These are phyloP conservation scores for Python bivittatus DNA, from an alignment of 2,113 vertebrate genomes.

Conservation along the genomic window DNA sequence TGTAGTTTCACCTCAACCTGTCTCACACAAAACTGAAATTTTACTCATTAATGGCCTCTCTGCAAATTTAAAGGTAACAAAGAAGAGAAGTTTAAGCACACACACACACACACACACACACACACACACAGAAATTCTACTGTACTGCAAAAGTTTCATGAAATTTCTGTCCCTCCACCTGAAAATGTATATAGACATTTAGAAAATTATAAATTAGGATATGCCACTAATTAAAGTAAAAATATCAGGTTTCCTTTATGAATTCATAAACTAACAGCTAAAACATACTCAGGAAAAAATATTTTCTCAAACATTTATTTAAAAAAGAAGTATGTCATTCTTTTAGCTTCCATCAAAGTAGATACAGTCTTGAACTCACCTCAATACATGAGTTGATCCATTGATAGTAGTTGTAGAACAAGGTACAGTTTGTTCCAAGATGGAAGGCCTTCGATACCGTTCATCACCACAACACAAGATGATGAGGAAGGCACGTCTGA, in stretches of 20 bases:
- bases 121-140: neutral
- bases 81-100: neutral
- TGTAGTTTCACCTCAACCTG: neutral
- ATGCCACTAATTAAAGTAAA: neutral
- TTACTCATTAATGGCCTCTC: neutral
- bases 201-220: neutral
- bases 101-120: too few relatives aligned
- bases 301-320: too few relatives aligned
- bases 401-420: constrained; percentile 94
- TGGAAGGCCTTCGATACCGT: constrained; percentile 88
- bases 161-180: neutral
- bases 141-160: neutral
- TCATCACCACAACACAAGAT: constrained; percentile 96
- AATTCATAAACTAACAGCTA: neutral
- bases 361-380: constrained; percentile 77
- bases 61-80: neutral
- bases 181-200: neutral
- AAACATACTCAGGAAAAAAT: neutral
- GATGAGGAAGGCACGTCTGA: constrained; percentile 98
- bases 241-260: neutral
- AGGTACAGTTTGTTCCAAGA: constrained; percentile 81
- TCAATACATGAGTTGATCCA: constrained; percentile 92
- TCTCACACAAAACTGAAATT: neutral
- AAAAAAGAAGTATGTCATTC: neutral
- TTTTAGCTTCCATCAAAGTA: neutral